These are phyloP conservation scores for Typhlomys cinereus DNA, from an alignment of 2,113 vertebrate species.

Conservation along the genomic window DNA sequence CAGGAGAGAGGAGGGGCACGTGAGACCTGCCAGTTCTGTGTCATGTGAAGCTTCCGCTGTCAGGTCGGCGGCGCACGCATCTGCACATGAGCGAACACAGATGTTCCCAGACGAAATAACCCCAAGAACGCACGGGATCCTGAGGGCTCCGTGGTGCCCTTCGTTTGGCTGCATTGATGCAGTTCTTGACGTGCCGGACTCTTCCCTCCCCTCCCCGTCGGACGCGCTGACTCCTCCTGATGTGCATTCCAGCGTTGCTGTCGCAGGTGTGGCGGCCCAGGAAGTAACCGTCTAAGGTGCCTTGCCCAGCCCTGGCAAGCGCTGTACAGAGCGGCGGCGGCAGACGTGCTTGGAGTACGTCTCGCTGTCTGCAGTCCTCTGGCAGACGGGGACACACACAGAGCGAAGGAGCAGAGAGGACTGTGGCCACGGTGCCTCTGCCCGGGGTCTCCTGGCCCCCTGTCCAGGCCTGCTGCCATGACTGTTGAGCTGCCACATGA, in stretches of 20 bases:
- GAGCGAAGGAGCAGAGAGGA: accelerated
- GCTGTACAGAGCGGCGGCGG: no score
- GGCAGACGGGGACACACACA: accelerated
- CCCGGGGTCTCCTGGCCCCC: background rate
- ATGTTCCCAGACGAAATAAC: background rate
- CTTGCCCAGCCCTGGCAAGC: background rate
- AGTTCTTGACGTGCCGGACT: accelerated
- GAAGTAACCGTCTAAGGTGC: no score
- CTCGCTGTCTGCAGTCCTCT: accelerated
- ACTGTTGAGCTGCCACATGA: accelerated
- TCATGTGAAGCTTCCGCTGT: background rate
- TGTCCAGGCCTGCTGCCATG: accelerated
- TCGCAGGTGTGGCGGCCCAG: accelerated
- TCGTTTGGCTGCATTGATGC: accelerated
- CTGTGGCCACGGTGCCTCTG: accelerated
- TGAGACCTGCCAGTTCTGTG: background rate
- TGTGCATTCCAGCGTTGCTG: accelerated
- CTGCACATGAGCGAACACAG: accelerated
- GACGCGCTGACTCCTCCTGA: accelerated
- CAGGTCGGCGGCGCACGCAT: no score
- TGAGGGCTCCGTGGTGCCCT: background rate
- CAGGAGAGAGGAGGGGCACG: accelerated
- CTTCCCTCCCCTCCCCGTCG: background rate
- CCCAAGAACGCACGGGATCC: accelerated
- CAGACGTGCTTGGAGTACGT: accelerated